Evolutionary conservation across 2,113 vertebrate genomes (phyloP), one percentile per base, ranked within the genome.

Genomic region (Syngnathus floridae): DNA sequence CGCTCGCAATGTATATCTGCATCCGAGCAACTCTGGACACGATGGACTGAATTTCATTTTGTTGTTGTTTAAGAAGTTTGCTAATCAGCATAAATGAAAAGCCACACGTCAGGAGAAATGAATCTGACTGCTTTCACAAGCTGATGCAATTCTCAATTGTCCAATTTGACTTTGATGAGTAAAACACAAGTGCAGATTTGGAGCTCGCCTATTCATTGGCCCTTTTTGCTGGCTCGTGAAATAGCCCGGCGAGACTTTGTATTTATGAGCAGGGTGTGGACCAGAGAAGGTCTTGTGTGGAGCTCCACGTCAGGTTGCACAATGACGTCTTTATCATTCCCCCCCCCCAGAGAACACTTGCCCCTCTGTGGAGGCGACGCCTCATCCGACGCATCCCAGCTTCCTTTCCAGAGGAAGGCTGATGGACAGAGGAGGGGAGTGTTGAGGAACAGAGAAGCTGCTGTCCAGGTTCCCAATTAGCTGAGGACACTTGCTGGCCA

Each of bases 381-480:
- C 79, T 73, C 74, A 70, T 64, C 73, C 51, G 64, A 62, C 77
- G 67, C 83, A 83, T 82, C 78, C 38, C 73, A 79, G 78, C 78
- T 82, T 82, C 78, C 70, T 70, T 59, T 57, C 48, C 68, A 64
- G 77, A 62, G 74, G 72, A 79, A 36, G 22, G 12, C 16, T 48
- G 35, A 64, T 72, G 77, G 73, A 76, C 75, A 76, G 78, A 56
- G 65, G 73, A 60, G 65, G 69, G 70, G 74, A 69, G 75, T 79
- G 73, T 55, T 79, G 78, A 87, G 79, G 88, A 88, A 90, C 90
- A 90, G 90, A 90, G 84, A 75, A 77, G 74, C 83, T 84, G 84
- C 88, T 87, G 87, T 90, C 88, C 89, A 90, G 85, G 87, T 85
- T 77, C 86, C 86, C 91, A 87, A 92, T 92, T 91, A 90, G 88